These are phyloP conservation scores for Sminthurinus signatus DNA, from an alignment of 1,140 invertebrate genomes.

Conservation along the genomic window DNA sequence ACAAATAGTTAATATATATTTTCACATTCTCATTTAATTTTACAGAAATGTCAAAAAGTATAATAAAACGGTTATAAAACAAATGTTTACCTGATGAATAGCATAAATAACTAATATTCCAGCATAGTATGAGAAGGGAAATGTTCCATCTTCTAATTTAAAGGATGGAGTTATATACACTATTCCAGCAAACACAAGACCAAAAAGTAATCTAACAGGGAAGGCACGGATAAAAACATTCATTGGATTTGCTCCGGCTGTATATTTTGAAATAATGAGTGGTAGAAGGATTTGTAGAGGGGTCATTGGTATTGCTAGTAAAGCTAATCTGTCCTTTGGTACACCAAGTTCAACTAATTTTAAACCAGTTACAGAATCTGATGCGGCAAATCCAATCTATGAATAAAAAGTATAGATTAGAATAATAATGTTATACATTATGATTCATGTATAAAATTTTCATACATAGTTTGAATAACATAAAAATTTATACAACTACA, in stretches of 20 bases:
- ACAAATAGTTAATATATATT: neutral
- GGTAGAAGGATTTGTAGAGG: conserved; percentile 93
- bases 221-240: conserved; percentile 82
- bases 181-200: conserved; percentile 70
- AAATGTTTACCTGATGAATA: conserved; percentile 80
- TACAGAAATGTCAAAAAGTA: too few relatives aligned
- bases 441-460: too few relatives aligned
- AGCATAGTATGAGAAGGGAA: conserved; percentile 73
- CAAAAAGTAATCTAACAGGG: conserved; percentile 68
- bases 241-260: conserved; percentile 78
- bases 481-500: neutral
- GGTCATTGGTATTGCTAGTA: conserved; percentile 84
- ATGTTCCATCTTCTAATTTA: conserved; percentile 57
- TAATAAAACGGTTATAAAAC: too few relatives aligned
- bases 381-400: conserved; percentile 86
- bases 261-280: conserved; percentile 78
- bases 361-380: conserved; percentile 83
- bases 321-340: conserved; percentile 87
- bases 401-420: neutral
- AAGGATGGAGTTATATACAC: conserved; percentile 73
- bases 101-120: conserved; percentile 71
- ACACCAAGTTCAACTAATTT: conserved; percentile 94
- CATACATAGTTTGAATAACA: too few relatives aligned
- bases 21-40: conserved; percentile 14
- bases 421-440: neutral